Conservation (phyloP, 2,113 vertebrate genomes). For the Leptosomus discolor region DNA sequence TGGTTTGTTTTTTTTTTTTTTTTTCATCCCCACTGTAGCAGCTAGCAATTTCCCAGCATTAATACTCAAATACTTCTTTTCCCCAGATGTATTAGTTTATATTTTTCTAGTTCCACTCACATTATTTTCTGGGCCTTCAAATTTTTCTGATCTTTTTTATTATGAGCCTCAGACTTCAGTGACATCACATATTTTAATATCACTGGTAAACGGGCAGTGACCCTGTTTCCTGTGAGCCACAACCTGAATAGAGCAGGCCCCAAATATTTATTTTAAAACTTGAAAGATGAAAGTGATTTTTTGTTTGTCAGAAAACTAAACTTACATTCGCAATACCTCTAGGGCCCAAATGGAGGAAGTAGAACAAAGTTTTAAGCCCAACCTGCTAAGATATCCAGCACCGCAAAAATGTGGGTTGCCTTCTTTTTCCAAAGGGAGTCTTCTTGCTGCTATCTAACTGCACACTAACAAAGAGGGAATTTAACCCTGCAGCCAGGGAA, state of each 20-base stretch:
- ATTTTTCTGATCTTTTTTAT: neutral
- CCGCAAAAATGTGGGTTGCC: neutral
- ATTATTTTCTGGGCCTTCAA: neutral
- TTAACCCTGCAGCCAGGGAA: neutral
- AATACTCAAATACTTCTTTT: neutral
- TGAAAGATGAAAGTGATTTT: neutral
- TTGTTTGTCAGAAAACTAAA: neutral
- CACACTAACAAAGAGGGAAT: neutral
- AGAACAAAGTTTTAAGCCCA: neutral
- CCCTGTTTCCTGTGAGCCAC: neutral
- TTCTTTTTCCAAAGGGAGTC: neutral
- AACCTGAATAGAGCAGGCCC: neutral
- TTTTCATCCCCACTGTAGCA: neutral
- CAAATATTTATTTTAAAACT: neutral
- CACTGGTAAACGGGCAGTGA: neutral
- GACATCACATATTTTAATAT: neutral
- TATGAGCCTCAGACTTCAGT: neutral
- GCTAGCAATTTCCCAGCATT: conserved; percentile 12
- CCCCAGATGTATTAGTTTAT: neutral
- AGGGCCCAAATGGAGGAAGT: neutral
- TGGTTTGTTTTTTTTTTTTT: neutral
- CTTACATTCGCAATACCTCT: neutral
- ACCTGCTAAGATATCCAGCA: neutral
- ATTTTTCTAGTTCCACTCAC: neutral
- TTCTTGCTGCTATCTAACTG: neutral